Evolutionary conservation across 1,140 invertebrate genomes (phyloP), one percentile per base, ranked within the genome.

Genomic region (Teleopsis dalmanni): DNA sequence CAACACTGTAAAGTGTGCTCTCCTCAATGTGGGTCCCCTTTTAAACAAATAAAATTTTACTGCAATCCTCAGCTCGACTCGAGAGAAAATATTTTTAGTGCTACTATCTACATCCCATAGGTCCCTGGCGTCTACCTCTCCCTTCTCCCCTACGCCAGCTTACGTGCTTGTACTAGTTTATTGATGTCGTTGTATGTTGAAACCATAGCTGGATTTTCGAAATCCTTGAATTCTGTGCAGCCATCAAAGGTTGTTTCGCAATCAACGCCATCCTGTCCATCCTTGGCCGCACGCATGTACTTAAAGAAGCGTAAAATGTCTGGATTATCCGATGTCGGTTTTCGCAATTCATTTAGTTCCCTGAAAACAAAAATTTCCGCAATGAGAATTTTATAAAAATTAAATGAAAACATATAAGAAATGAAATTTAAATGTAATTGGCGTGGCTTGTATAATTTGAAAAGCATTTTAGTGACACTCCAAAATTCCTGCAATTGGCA

Each of bases 231-330:
- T 48, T 71, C 63, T 42, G 67, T 62, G 60, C 77, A 80, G 50
- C 78, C 79, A 7, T 77, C 75, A 41, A 79, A 75, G 4, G 75
- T 72, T 11, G 74, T 60, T 40, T 76, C 73, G 60, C 87, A 91
- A 54, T 82, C 79, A 7, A 77, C 65, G 3, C 83, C 83, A 54
- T 89, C 87, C 58, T 91, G 88, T 0, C 87, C 88, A 53, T 88
- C 83, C 57, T 88, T 85, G 6, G 88, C 88, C 1, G 88, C 86
- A 54, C 87, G 82, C 87, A 91, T 90, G 67, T 90, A 90, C 35
- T 81, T 80, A 77, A 90, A 91, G 75, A 90, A 91, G 26, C 88
- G 73, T 11, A 91, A 70, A 25, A 90, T 88, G 51, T 90, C 87
- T 6, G 85, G 82, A 62, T 89, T 90, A 65, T 89, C 86, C 2